These are phyloP conservation scores for Emesis russula DNA, from an alignment of 2,888 invertebrate genomes.

Conservation along the genomic window DNA sequence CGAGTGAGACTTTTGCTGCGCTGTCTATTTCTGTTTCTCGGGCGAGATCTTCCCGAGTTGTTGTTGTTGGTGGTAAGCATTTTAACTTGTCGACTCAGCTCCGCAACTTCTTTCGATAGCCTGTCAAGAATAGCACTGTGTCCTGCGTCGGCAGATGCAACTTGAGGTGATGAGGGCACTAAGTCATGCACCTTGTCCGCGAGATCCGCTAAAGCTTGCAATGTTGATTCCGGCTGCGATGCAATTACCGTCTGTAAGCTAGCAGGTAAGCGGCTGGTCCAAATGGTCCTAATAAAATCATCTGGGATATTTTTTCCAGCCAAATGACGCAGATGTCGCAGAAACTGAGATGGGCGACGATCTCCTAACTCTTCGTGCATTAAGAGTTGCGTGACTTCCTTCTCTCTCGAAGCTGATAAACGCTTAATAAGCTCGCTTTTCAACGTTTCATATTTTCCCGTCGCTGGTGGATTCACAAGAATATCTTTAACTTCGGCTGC, in stretches of 20 bases:
- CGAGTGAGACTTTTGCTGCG: background rate
- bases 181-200: background rate
- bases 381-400: constrained; percentile 36
- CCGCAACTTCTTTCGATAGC: background rate
- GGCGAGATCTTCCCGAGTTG: background rate
- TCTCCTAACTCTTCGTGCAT: constrained; percentile 56
- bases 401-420: constrained; percentile 30
- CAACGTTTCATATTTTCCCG: background rate
- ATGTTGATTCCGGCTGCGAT: too few species aligned
- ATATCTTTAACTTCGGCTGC: constrained; percentile 60
- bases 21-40: background rate
- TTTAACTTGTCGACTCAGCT: background rate
- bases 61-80: background rate
- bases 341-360: constrained; percentile 68
- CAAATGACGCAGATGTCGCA: constrained; percentile 60
- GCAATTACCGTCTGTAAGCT: too few species aligned
- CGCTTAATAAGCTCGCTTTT: constrained; percentile 34
- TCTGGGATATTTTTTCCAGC: constrained; percentile 57
- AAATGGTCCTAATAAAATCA: constrained; percentile 32
- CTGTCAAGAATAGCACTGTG: background rate
- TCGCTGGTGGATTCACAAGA: constrained; percentile 47
- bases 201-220: background rate
- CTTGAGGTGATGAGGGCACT: too few species aligned
- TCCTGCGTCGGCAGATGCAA: too few species aligned
- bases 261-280: too few species aligned